A percentile compares a stretch with the other conserved stretches of the same genome.
Evolutionary conservation across 2,113 vertebrate species (phyloP).

Genomic region (Numida meleagris): DNA sequence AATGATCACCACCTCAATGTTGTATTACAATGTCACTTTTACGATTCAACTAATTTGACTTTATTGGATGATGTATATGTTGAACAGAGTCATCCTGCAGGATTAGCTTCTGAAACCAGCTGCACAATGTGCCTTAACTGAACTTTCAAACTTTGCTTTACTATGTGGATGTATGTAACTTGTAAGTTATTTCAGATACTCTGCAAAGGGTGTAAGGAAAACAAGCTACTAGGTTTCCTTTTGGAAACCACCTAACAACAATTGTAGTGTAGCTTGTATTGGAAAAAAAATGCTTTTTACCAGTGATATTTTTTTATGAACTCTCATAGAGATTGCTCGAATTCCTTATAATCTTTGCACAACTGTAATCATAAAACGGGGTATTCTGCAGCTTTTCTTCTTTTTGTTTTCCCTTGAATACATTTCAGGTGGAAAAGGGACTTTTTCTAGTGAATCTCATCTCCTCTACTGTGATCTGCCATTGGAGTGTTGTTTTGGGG

Average conservation of each 20-base stretch:
- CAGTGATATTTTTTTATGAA: not conserved
- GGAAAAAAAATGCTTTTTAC: not conserved
- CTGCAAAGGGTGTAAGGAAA: not conserved
- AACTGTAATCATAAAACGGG: not conserved
- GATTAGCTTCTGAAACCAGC: not conserved
- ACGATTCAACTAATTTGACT: not conserved
- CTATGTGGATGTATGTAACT: not conserved
- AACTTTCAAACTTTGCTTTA: not conserved
- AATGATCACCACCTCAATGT: not conserved
- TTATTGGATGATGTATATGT: not conserved
- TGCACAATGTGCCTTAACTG: not conserved
- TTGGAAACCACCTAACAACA: not conserved
- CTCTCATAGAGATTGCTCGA: not conserved
- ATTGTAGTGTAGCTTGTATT: not conserved
- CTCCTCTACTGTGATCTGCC: not conserved
- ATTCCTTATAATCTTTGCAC: not conserved
- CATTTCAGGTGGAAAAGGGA: not conserved
- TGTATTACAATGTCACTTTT: not conserved
- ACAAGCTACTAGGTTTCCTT: not conserved
- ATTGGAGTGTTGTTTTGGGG: not conserved
- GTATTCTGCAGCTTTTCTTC: not conserved
- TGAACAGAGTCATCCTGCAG: not conserved
- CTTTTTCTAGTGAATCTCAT: not conserved
- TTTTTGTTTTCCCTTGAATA: slow-evolving; percentile 5
- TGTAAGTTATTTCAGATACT: not conserved